Percentiles rank a stretch among this genome's conserved stretches.
phyloP scores from a whole-genome alignment of 53 echinoderm and acorn worm genomes.

The Echinometra lucunter region DNA sequence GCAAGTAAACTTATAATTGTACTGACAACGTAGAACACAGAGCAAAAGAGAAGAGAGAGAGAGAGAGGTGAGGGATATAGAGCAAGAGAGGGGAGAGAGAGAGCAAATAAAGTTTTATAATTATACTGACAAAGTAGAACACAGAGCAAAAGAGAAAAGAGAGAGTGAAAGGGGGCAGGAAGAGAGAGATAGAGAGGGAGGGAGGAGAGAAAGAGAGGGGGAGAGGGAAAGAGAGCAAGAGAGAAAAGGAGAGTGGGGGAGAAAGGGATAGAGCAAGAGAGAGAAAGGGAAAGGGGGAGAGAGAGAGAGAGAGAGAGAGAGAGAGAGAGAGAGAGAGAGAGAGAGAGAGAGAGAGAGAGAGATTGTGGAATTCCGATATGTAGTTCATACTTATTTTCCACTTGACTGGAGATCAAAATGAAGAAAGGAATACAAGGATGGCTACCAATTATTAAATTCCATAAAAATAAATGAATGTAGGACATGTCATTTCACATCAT shows the following conservation, averaged over 20 bases:
- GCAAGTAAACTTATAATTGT: too few relatives aligned
- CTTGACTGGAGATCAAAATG: background rate
- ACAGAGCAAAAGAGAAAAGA: too few relatives aligned
- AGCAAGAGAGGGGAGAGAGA: too few relatives aligned
- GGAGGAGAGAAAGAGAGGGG: background rate
- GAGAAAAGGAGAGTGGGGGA: background rate
- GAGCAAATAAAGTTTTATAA: too few relatives aligned
- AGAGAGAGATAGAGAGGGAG: background rate
- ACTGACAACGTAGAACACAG: too few relatives aligned
- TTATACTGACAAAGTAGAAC: too few relatives aligned
- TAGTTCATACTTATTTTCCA: background rate
- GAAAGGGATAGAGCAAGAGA: background rate
- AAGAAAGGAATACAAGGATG: background rate
- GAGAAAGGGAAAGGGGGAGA: background rate
- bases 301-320: background rate
- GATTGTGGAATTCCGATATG: background rate
- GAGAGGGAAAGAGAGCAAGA: background rate
- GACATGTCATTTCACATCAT: background rate
- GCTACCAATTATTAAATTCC: background rate
- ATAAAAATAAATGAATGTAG: background rate
- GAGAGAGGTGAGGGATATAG: too few relatives aligned
- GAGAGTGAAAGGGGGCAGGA: too few relatives aligned
- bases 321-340: background rate
- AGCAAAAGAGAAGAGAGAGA: too few relatives aligned
- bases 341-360: background rate